Base-by-base conservation (phyloP, 2,113 vertebrate genomes). In the Naja naja region DNA sequence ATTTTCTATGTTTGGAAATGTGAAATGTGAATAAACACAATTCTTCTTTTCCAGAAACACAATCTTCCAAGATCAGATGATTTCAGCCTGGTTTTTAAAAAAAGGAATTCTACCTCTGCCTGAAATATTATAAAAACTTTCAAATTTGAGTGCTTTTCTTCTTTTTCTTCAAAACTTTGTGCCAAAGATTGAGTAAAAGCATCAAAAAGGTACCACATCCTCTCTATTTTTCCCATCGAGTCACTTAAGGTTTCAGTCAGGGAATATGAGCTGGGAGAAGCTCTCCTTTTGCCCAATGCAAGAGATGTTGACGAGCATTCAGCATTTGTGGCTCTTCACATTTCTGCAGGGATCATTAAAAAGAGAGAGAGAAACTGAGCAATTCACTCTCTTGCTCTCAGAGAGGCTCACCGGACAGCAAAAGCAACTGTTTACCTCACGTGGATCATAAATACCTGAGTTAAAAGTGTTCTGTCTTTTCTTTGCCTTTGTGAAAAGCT, bases 401-500 rank as follows among this genome's bases (percentile, higher is more conserved):
- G 2, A n/a, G 74, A 43, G 34, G 18, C 30, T n/a, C n/a, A 56
- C 7, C 93, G 7, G 74, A 43, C 8, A 58, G 94, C 93, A 95
- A 97, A 97, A 92, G 34, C 96, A 94, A 93, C 92, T 92, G 92
- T 91, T 96, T 95, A 96, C 94, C 97, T 96, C 94, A 95, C 96
- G 93, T 74, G 93, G 55, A 74, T 60, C 54, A 91, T 94, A 96
- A 96, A 96, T 97, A 97, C 95, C 95, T 97, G 97, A 94, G 95
- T 90, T 43, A 20, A 94, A 94, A 43, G 93, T 96, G 96, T 96
- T 98, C 97, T 96, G 96, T 92, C 88, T 96, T 97, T 97, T 97
- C 96, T 93, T 98, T 97, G 98, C 97, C 97, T 98, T 98, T 97
- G 97, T 98, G 97, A 96, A 97, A 98, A 98, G 98, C 96, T 97